Conservation (phyloP, 1,140 invertebrate genomes). For the Ceratina australensis region DNA sequence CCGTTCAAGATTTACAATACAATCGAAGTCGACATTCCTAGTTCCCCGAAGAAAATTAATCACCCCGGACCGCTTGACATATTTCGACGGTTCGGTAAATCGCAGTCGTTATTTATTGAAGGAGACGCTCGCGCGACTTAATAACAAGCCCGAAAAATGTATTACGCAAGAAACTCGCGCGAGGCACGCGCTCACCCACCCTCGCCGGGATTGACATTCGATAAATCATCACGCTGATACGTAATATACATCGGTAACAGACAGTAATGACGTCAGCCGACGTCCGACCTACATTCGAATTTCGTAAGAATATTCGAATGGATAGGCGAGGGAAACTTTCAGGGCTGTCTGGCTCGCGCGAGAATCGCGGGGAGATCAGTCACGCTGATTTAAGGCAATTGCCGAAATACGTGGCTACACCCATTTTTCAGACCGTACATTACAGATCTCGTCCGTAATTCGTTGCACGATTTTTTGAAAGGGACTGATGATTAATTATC, state of each 20-base stretch:
- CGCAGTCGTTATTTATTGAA: not conserved
- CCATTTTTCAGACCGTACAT: too few species aligned
- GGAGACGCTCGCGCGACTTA: not conserved
- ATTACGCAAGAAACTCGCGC: not conserved
- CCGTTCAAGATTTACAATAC: too few species aligned
- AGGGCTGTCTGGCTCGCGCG: too few species aligned
- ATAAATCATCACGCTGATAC: conserved; percentile 20
- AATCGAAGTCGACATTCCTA: too few species aligned
- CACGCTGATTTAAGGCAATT: too few species aligned
- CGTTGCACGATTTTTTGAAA: too few species aligned
- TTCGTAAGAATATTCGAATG: conserved; percentile 18
- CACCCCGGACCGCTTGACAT: not conserved
- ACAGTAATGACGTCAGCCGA: conserved; percentile 17
- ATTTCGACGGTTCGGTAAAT: conserved; percentile 6
- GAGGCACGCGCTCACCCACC: not conserved
- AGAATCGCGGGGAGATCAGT: too few species aligned
- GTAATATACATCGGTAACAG: conserved; percentile 17
- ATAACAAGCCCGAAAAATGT: conserved; percentile 1
- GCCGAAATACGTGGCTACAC: too few species aligned
- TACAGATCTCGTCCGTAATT: too few species aligned
- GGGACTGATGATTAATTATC: too few species aligned
- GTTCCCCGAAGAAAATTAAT: not conserved
- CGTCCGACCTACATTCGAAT: conserved; percentile 10
- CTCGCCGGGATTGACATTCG: not conserved
- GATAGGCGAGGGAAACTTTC: not conserved